Percentiles rank a stretch among this genome's conserved stretches.
phyloP scores from a whole-genome alignment of 30 jellyfish, hydroid and myxozoan genomes.

The Catostylus mosaicus region DNA sequence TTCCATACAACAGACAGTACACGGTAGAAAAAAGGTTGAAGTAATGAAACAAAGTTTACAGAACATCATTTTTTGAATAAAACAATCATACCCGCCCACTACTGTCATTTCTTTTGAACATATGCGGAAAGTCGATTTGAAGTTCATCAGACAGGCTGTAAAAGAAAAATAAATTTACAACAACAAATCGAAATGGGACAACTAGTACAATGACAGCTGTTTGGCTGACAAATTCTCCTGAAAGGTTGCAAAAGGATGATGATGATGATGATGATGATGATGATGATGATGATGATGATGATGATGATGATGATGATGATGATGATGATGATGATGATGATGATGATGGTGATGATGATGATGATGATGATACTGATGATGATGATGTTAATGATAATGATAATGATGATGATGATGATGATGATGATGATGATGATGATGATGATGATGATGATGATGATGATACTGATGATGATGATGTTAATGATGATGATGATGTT shows the following conservation, averaged over 20 bases:
- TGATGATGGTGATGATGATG: neutral
- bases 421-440: neutral
- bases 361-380: no score
- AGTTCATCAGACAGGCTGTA: slow-evolving; percentile 58
- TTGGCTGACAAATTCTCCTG: no score
- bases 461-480: no score
- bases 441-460: neutral
- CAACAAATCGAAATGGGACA: neutral
- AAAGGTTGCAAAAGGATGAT: no score
- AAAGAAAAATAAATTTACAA: neutral
- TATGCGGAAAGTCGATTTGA: slow-evolving; percentile 49
- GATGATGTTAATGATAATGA: no score
- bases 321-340: slow-evolving; percentile 24
- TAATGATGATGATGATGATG: neutral
- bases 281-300: neutral
- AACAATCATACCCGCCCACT: slow-evolving; percentile 56
- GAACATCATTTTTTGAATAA: no score
- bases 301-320: neutral
- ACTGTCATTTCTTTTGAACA: slow-evolving; percentile 45
- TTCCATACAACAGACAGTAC: no score
- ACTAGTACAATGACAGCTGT: no score
- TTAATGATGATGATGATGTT: no score
- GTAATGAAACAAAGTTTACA: no score
- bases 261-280: neutral
- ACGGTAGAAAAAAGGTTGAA: no score